These are phyloP conservation scores for Lagocephalus sceleratus DNA, from an alignment of 2,797 vertebrate species.

Conservation along the genomic window DNA sequence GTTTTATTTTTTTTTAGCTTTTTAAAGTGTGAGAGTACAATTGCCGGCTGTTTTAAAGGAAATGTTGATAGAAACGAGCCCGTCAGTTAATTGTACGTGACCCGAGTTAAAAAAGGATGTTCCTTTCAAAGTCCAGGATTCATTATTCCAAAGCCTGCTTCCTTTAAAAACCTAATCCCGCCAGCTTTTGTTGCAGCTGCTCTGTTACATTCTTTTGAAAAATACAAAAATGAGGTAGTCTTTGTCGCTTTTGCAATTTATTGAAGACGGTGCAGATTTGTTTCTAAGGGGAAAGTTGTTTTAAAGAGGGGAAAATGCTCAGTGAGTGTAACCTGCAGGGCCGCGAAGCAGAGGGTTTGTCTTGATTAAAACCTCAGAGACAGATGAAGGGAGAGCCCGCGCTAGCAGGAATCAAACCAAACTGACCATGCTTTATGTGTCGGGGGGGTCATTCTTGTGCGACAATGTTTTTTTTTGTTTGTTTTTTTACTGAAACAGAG, in stretches of 20 bases:
- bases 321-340: neutral
- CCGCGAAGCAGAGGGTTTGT: neutral
- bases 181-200: neutral
- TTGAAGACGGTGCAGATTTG: neutral
- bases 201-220: neutral
- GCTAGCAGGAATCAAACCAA: constrained; percentile 6
- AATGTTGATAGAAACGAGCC: neutral
- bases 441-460: too few relatives aligned
- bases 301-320: neutral
- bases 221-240: neutral
- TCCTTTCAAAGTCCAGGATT: neutral
- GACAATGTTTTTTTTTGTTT: neutral
- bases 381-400: neutral
- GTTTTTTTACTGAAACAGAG: neutral
- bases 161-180: neutral
- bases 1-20: too few relatives aligned
- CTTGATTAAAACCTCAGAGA: constrained; percentile 3
- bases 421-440: neutral
- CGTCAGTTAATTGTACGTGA: neutral
- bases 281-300: constrained; percentile 1
- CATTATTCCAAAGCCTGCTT: neutral
- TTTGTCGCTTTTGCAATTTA: neutral
- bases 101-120: neutral
- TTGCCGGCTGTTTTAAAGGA: too few relatives aligned
- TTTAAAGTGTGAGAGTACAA: too few relatives aligned